Conservation (phyloP, 2,113 vertebrate species). For the Tenrec ecaudatus region DNA sequence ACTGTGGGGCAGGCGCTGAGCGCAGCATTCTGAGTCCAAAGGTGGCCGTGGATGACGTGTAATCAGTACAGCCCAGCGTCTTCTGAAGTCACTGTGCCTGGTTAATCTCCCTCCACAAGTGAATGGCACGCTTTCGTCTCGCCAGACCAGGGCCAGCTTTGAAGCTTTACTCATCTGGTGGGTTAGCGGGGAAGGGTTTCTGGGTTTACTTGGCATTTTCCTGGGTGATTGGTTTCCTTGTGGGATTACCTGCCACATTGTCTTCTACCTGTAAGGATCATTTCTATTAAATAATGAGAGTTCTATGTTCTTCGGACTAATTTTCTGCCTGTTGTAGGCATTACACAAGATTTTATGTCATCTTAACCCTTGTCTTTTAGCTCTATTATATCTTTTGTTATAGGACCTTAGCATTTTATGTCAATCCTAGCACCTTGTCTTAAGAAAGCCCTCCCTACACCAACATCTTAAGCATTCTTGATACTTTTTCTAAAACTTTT, state of each 20-base stretch:
- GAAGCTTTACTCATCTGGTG: background rate
- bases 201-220: constrained; percentile 15
- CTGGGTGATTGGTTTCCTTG: background rate
- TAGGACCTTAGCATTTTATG: constrained; percentile 5
- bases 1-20: background rate
- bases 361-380: constrained; percentile 12
- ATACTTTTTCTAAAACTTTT: constrained; percentile 3
- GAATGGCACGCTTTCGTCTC: background rate
- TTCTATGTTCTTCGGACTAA: background rate
- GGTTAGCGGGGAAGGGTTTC: background rate
- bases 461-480: background rate
- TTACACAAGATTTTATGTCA: background rate
- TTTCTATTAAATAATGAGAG: background rate
- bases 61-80: background rate
- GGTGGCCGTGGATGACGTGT: too few species aligned
- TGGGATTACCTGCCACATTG: background rate
- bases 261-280: background rate
- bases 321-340: background rate
- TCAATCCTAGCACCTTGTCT: constrained; percentile 34
- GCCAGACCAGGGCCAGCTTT: background rate
- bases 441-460: background rate
- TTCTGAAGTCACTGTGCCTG: background rate
- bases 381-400: background rate
- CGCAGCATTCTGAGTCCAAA: background rate
- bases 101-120: background rate